Evolutionary conservation across 2,888 invertebrate species (phyloP).

Genomic region (Lasioglossum malachurum): DNA sequence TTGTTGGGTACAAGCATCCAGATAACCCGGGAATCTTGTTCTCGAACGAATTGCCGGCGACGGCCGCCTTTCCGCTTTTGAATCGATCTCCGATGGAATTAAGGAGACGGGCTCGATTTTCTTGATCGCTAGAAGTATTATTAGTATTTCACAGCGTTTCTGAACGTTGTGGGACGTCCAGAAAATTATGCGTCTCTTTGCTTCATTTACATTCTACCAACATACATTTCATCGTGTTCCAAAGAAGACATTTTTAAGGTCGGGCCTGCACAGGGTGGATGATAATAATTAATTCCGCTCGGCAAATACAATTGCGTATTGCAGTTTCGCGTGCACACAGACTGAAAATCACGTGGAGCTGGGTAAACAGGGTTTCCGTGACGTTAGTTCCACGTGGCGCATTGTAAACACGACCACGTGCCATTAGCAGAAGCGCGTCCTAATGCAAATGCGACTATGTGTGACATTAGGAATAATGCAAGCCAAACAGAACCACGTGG

Average conservation of each 20-base stretch:
- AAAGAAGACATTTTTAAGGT: background rate
- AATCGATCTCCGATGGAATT: background rate
- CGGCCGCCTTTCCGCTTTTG: background rate
- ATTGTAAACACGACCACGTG: slow-evolving; percentile 56
- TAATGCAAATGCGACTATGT: slow-evolving; percentile 26
- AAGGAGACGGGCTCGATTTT: background rate
- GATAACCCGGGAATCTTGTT: slow-evolving; percentile 36
- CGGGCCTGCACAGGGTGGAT: background rate
- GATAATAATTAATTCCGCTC: slow-evolving; percentile 19
- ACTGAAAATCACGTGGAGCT: slow-evolving; percentile 19
- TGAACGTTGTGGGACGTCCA: background rate
- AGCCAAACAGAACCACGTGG: slow-evolving; percentile 14
- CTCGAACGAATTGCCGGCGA: slow-evolving; percentile 6
- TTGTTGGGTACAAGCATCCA: slow-evolving; percentile 23
- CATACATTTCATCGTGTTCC: background rate
- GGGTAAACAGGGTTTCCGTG: slow-evolving; percentile 19
- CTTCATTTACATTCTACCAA: too few species aligned
- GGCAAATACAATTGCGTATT: slow-evolving; percentile 5
- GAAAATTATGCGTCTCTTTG: background rate
- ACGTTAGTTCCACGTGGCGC: slow-evolving; percentile 48
- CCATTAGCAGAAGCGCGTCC: slow-evolving; percentile 20
- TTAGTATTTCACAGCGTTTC: background rate
- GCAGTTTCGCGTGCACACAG: slow-evolving; percentile 15
- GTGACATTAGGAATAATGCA: slow-evolving; percentile 41
- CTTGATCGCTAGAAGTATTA: background rate